Evolutionary conservation across 2,797 vertebrate genomes (phyloP).

Genomic region (Poeciliopsis presidionis): DNA sequence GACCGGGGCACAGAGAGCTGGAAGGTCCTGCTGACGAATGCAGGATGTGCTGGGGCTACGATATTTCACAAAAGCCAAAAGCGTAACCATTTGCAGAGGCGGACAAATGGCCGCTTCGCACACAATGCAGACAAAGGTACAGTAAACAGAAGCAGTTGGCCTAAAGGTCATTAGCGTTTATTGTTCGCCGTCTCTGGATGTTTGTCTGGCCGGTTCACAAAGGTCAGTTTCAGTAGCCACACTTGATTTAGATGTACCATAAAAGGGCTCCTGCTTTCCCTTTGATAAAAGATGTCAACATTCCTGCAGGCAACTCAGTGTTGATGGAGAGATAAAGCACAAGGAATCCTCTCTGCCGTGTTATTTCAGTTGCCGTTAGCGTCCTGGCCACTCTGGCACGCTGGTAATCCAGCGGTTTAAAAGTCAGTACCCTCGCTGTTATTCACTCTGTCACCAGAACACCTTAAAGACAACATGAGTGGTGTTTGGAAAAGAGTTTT

Average conservation of each 20-base stretch:
- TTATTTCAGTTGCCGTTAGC: neutral
- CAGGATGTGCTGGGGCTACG: constrained; percentile 40
- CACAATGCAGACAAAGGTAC: constrained; percentile 65
- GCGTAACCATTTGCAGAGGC: constrained; percentile 48
- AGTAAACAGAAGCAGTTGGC: constrained; percentile 50
- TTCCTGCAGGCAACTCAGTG: neutral
- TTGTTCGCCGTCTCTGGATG: neutral
- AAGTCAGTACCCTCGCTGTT: constrained; percentile 22
- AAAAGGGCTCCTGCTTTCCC: neutral
- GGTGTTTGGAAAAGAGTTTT: constrained; percentile 57
- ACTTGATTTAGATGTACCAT: constrained; percentile 7
- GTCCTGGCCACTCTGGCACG: constrained; percentile 35
- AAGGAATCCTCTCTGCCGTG: neutral
- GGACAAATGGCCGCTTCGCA: constrained; percentile 51
- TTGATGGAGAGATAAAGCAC: constrained; percentile 2
- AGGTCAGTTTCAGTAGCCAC: neutral
- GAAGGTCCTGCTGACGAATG: constrained; percentile 74
- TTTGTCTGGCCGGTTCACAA: constrained; percentile 21
- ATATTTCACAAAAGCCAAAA: constrained; percentile 60
- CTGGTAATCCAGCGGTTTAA: constrained; percentile 43
- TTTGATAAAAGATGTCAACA: neutral
- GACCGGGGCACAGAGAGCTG: constrained; percentile 24
- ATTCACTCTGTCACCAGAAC: constrained; percentile 45
- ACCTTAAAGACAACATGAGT: constrained; percentile 21
- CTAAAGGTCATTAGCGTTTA: constrained; percentile 10